Conservation (phyloP, 2,113 vertebrate species). For the Corvus cornix region DNA sequence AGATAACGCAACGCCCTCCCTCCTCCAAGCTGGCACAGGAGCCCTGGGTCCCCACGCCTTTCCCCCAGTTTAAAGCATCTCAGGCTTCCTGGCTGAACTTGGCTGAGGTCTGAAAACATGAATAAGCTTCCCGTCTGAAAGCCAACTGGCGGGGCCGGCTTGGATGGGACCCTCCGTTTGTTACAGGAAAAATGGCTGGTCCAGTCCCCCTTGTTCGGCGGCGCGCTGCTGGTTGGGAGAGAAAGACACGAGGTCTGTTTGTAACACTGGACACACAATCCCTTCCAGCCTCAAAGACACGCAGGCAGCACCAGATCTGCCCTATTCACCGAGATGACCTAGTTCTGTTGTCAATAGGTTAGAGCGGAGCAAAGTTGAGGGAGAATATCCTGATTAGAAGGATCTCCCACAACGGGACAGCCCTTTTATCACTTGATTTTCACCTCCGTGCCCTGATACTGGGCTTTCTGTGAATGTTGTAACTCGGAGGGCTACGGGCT, state of each 20-base stretch:
- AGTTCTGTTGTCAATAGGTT: conserved; percentile 24
- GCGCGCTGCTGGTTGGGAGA: background rate
- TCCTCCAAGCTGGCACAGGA: background rate
- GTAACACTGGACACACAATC: conserved; percentile 4
- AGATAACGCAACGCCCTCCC: background rate
- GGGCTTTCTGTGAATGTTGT: background rate
- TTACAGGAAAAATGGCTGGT: background rate
- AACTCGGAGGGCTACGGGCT: fast-evolving
- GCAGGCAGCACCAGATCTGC: background rate
- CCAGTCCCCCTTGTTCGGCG: background rate
- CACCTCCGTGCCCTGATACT: background rate
- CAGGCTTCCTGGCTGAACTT: conserved; percentile 49
- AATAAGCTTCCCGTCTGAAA: conserved; percentile 50
- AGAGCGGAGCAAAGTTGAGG: background rate
- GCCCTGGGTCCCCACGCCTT: background rate
- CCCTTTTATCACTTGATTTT: background rate
- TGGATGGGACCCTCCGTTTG: conserved; percentile 31
- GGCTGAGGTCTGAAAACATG: conserved; percentile 48
- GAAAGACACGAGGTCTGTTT: conserved; percentile 17
- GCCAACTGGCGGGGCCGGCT: conserved; percentile 19
- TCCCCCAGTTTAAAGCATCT: background rate
- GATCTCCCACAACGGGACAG: background rate
- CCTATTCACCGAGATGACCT: background rate
- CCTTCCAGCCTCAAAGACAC: conserved; percentile 28
- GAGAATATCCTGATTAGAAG: background rate